Conservation (phyloP, 2,888 invertebrate species). For the Carabus problematicus region DNA sequence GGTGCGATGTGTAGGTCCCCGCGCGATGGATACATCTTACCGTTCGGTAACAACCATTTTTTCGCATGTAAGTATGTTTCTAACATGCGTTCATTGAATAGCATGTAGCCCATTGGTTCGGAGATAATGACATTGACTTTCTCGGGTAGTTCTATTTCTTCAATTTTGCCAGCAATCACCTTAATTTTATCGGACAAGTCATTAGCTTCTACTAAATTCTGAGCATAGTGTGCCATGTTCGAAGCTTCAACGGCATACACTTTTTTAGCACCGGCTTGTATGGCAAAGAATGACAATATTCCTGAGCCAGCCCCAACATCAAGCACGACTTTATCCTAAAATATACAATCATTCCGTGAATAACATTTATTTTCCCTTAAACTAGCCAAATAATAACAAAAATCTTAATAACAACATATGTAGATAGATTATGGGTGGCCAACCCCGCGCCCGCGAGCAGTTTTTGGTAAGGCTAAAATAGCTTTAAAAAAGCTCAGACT, state of each 20-base stretch:
- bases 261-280: slow-evolving; percentile 94
- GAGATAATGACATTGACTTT: slow-evolving; percentile 96
- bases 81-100: slow-evolving; percentile 98
- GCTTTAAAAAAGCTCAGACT: too few species aligned
- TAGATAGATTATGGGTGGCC: too few species aligned
- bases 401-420: too few species aligned
- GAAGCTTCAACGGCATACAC: slow-evolving; percentile 99
- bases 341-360: too few species aligned
- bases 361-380: too few species aligned
- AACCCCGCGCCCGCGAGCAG: too few species aligned
- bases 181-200: slow-evolving; percentile 85
- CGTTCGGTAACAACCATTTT: slow-evolving; percentile 92
- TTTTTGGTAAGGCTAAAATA: too few species aligned
- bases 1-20: slow-evolving; percentile 98
- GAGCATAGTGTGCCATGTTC: slow-evolving; percentile 97
- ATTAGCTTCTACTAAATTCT: slow-evolving; percentile 88
- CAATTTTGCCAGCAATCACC: slow-evolving; percentile 97
- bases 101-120: slow-evolving; percentile 99
- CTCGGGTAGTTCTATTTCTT: slow-evolving; percentile 96
- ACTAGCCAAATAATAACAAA: too few species aligned
- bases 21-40: slow-evolving; percentile 97
- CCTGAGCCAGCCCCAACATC: slow-evolving; percentile 99
- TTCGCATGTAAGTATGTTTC: slow-evolving; percentile 98
- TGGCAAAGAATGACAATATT: slow-evolving; percentile 97
- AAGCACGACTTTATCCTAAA: slow-evolving; percentile 83